Conservation (phyloP, 2,888 invertebrate genomes). For the Drosophila lutescens region DNA sequence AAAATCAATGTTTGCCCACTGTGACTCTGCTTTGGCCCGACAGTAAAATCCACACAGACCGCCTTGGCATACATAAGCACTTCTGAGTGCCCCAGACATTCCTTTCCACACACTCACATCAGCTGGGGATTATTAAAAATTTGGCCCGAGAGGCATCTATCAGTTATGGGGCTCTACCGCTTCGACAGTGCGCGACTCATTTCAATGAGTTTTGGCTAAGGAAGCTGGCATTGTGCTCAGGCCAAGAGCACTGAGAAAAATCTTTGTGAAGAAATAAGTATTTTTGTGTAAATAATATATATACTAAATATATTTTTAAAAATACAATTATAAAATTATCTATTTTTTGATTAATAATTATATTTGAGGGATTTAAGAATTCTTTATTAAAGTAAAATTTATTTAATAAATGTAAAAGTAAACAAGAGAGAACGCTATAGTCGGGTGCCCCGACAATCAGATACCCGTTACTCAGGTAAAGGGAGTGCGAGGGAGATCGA, state of each 20-base stretch:
- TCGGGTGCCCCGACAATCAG: no score
- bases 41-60: background rate
- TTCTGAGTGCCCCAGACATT: constrained; percentile 10
- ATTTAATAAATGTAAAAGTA: no score
- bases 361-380: no score
- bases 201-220: constrained; percentile 67
- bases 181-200: constrained; percentile 68
- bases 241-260: background rate
- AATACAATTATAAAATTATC: no score
- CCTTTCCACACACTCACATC: constrained; percentile 27
- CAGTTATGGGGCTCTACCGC: constrained; percentile 64
- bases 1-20: background rate
- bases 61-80: constrained; percentile 5
- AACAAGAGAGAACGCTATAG: no score
- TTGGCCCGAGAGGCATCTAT: constrained; percentile 72
- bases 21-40: background rate
- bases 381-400: no score
- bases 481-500: no score
- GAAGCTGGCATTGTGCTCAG: constrained; percentile 1
- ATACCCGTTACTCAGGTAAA: no score
- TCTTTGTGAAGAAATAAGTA: background rate
- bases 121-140: constrained; percentile 73
- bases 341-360: no score
- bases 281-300: no score
- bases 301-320: background rate